phyloP scores from a whole-genome alignment of 1,140 invertebrate species.

The Neuroterus valhalla region DNA sequence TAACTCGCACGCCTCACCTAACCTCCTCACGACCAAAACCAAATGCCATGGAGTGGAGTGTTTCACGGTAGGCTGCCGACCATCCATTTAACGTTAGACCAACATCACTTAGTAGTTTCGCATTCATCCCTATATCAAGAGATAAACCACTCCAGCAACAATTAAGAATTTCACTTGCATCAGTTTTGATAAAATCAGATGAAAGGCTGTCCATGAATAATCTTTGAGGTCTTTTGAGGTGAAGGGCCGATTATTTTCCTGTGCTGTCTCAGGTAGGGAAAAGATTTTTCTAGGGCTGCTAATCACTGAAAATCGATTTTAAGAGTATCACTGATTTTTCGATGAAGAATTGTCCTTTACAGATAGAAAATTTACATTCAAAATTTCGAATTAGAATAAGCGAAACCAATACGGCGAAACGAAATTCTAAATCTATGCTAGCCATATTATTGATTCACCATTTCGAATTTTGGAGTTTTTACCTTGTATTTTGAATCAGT shows the following conservation, averaged over 20 bases:
- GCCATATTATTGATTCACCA: no score
- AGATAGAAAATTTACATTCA: no score
- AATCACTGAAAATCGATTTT: no score
- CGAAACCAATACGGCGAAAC: no score
- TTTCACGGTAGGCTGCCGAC: constrained; percentile 66
- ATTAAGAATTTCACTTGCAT: background rate
- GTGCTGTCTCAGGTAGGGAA: no score
- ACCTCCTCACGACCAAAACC: constrained; percentile 48
- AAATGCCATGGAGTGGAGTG: constrained; percentile 67
- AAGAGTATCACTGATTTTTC: no score
- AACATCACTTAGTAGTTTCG: constrained; percentile 51
- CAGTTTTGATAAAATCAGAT: background rate
- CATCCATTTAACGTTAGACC: constrained; percentile 61
- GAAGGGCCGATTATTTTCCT: background rate
- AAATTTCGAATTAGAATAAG: no score
- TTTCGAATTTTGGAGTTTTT: no score
- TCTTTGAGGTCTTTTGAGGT: background rate
- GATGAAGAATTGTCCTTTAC: no score
- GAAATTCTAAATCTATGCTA: no score
- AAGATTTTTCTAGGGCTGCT: no score
- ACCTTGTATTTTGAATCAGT: no score
- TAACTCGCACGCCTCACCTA: constrained; percentile 45
- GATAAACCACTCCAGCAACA: background rate
- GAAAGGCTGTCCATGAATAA: background rate
- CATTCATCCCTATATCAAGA: constrained; percentile 37